Percentiles rank a stretch among this genome's conserved stretches.
Conservation (phyloP, 1,140 invertebrate species). For the Leptopilina boulardi region DNA sequence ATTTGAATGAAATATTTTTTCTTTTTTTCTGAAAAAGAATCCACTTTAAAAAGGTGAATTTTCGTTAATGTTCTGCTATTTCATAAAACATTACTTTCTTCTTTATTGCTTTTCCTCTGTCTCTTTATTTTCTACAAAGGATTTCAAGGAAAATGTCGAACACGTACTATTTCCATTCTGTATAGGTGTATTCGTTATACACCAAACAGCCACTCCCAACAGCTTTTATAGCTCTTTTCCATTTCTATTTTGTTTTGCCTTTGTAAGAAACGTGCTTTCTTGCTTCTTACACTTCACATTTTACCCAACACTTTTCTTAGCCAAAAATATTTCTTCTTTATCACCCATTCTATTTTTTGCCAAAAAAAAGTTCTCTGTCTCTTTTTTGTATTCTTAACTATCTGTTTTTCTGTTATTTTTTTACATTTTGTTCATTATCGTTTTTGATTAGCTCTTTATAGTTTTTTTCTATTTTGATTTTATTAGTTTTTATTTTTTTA, state of each 20-base stretch:
- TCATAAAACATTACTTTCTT: neutral
- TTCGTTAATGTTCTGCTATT: neutral
- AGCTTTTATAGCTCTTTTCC: constrained; percentile 5
- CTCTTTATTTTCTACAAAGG: constrained; percentile 6
- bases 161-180: constrained; percentile 9
- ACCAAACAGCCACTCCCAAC: neutral
- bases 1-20: too few species aligned
- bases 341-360: too few species aligned
- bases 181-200: neutral
- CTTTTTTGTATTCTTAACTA: too few species aligned
- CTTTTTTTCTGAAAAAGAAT: too few species aligned
- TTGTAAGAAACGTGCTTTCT: neutral
- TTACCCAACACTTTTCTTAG: neutral
- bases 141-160: neutral
- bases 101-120: neutral
- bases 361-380: too few species aligned
- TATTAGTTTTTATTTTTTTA: too few species aligned
- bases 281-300: neutral
- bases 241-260: neutral
- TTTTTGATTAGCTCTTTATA: too few species aligned
- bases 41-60: neutral
- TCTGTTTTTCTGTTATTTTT: too few species aligned
- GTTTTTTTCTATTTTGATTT: too few species aligned
- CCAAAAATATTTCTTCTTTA: neutral
- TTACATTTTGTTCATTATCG: too few species aligned